Evolutionary conservation across 2,113 vertebrate species (phyloP), one percentile per base, ranked within the genome.

Genomic region (Oryzias melastigma): DNA sequence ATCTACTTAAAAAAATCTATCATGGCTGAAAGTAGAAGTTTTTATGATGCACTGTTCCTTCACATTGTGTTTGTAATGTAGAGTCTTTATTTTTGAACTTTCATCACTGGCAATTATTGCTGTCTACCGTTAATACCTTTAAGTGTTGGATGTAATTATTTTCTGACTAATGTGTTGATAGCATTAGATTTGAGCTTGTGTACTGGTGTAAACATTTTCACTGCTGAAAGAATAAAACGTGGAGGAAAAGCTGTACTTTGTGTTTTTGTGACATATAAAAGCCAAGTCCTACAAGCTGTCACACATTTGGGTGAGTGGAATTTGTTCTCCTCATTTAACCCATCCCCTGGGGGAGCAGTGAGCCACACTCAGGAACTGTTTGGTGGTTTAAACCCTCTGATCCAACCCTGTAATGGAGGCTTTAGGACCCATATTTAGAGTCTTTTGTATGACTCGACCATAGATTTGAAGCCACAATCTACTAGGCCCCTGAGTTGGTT

Each of bases 221-320:
- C 79, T 80, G 75, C 60, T 45, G 47, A 55, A 65, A 88, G 86
- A 89, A 86, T 84, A 86, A 87, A 90, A 53, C 1, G 25, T 54
- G 29, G 18, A 66, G 27, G 14, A n/a, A 41, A 12, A 24, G 1
- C 10, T 2, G 35, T 18, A 20, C 68, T 25, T 60, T 19, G 18
- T 50, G 16, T 67, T 5, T 50, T 20, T 35, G 10, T 35, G 35
- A 35, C 29, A 35, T 10, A 10, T 3, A 12, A 1, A 10, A 35
- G 29, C 5, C 6, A 27, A 12, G 7, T 8, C 3, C 8, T 10
- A 35, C 10, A 2, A 35, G 35, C 10, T 35, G 35, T 12, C 2
- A 35, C 35, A 35, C 35, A 35, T 12, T 12, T 35, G 27, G 27
- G 27, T 29, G 7, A 7, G 35, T 35, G 35, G 10, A 35, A 35